Base-by-base conservation (phyloP, 1,140 invertebrate genomes). In the Ceratoteleas bidentatus region DNA sequence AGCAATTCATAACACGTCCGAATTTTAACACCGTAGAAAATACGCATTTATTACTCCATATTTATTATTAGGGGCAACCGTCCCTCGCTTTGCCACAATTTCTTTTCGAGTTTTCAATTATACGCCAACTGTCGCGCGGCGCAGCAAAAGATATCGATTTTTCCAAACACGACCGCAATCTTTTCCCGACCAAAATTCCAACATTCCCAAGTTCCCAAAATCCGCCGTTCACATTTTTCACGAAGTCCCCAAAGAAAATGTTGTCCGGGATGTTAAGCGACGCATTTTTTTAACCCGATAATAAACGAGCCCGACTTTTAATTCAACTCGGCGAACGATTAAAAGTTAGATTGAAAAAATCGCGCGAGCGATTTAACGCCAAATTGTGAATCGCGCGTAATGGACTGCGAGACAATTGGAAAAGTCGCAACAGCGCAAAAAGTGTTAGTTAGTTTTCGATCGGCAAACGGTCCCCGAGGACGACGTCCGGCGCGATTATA, bases 311-410 rank as follows among this genome's bases (percentile, higher is more conserved):
- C 34, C 5, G 24, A 24, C 24, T 73, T 62, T 73, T 54, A 54
- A 54, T 62, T 50, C 15, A 52, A 40, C 6, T 49, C 6, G 9
- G 43, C 16, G 13, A 58, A 13, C 32, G 13, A 50, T 54, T 61
- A 61, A 50, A 52, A 61, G n/a, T 4, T 52, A 24, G 34, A 61
- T 40, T 77, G 58, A 77, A 70, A 78, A 70, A 66, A 34, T 6
- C 7, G 49, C 49, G 80, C 13, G 43, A 64, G 75, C 85, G 88
- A 88, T 88, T 89, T 88, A 87, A 88, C 87, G 88, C 85, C 84
- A 87, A 24, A 24, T 24, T 24, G 24, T 24, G 78, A 50, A 65
- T 66, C 34, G 49, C 24, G 40, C 15, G 36, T 58, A 66, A 70
- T 70, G 8, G 53, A 49, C 34, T 68, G 75, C 45, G 36, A 76